phyloP scores from a whole-genome alignment of 30 jellyfish, hydroid and myxozoan genomes.

The Aurelia coerulea region DNA sequence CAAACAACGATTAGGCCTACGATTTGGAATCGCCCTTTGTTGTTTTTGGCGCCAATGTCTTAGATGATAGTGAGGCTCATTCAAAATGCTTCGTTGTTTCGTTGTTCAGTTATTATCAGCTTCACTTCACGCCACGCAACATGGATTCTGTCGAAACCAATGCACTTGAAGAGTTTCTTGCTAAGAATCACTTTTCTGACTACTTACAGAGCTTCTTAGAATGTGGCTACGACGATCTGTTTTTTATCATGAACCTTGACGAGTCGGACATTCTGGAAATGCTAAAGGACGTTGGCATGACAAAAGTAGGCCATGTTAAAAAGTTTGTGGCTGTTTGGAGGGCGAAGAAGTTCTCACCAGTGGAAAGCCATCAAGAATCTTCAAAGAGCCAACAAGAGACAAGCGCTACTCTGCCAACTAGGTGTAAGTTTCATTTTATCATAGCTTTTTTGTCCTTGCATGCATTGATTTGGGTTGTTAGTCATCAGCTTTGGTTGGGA shows the following conservation, averaged over 20 bases:
- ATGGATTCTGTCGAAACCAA: neutral
- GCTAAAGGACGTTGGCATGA: constrained; percentile 42
- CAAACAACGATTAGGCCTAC: no score
- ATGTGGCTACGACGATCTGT: constrained; percentile 48
- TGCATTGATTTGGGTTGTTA: constrained; percentile 2
- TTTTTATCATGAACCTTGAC: constrained; percentile 16
- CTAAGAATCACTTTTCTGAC: no score
- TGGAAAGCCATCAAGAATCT: constrained; percentile 25
- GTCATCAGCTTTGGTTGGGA: neutral
- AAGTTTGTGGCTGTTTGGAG: constrained; percentile 41
- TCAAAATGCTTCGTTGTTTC: no score
- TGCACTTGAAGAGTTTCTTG: constrained; percentile 1
- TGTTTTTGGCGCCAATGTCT: no score
- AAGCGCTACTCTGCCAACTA: constrained; percentile 32
- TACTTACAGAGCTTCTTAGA: constrained; percentile 23
- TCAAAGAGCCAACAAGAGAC: constrained; percentile 11
- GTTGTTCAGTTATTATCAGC: neutral
- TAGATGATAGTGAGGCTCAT: no score
- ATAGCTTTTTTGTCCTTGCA: neutral
- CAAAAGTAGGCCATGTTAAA: constrained; percentile 56
- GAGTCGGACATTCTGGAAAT: constrained; percentile 44
- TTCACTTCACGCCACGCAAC: neutral
- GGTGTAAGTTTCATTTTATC: constrained; percentile 8
- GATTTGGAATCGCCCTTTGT: no score
- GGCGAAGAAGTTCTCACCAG: constrained; percentile 25